phyloP scores from a whole-genome alignment of 1,140 invertebrate species.

The Drosophila arizonae region DNA sequence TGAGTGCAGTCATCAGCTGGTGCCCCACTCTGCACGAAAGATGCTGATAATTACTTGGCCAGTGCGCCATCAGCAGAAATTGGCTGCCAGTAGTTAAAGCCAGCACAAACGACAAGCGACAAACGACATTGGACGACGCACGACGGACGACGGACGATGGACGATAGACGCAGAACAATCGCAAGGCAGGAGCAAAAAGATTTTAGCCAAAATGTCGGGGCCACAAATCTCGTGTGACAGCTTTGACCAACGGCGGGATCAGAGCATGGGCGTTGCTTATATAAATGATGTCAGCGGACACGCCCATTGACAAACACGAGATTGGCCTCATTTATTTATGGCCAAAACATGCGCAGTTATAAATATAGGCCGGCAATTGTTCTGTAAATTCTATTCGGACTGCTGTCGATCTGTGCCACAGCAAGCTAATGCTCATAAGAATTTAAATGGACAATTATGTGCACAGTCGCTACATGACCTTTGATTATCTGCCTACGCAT shows the following conservation, averaged over 20 bases:
- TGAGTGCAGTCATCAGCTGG: slow-evolving; percentile 31
- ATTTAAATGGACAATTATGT: neutral
- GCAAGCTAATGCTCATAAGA: neutral
- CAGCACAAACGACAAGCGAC: slow-evolving; percentile 26
- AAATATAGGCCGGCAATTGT: slow-evolving; percentile 22
- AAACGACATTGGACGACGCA: neutral
- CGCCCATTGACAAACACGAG: slow-evolving; percentile 64
- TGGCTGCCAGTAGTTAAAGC: slow-evolving; percentile 51
- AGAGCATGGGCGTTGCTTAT: slow-evolving; percentile 54
- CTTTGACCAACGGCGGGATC: slow-evolving; percentile 24
- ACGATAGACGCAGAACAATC: neutral
- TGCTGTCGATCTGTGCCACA: neutral
- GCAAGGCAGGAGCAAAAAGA: slow-evolving; percentile 39
- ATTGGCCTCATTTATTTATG: slow-evolving; percentile 72
- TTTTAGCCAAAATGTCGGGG: slow-evolving; percentile 59
- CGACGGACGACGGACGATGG: neutral
- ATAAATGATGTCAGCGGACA: slow-evolving; percentile 56
- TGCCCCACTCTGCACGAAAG: slow-evolving; percentile 5
- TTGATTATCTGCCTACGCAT: no score
- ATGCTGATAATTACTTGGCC: slow-evolving; percentile 76
- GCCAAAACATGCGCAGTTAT: slow-evolving; percentile 45
- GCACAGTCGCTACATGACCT: neutral
- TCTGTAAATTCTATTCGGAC: no score
- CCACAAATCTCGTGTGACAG: slow-evolving; percentile 69
- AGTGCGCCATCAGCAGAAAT: slow-evolving; percentile 76